Conservation (phyloP, 2,888 invertebrate genomes). For the Eristalinus aeneus region DNA sequence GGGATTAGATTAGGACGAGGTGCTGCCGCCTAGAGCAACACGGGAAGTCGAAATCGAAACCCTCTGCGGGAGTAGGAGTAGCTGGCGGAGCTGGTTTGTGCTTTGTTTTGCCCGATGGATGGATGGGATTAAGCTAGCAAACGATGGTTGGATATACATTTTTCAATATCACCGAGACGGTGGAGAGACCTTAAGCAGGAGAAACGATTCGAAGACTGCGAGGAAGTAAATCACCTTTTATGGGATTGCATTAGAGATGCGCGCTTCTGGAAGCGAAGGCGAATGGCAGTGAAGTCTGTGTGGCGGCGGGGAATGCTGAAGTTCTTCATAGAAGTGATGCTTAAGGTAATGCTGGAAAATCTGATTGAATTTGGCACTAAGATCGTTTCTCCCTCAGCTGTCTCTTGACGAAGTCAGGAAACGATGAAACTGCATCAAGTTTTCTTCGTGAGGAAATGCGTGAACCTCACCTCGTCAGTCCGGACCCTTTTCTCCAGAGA, state of each 20-base stretch:
- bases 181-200: background rate
- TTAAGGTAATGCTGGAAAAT: background rate
- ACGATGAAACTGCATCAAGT: background rate
- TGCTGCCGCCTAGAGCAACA: slow-evolving; percentile 4
- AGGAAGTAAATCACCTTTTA: background rate
- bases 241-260: background rate
- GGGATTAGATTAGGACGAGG: slow-evolving; percentile 54
- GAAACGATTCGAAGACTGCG: background rate
- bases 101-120: slow-evolving; percentile 1
- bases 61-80: background rate
- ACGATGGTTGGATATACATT: slow-evolving; percentile 10
- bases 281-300: background rate
- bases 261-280: background rate
- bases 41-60: background rate
- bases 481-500: too few species aligned
- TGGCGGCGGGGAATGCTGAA: background rate
- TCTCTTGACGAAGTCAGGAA: background rate
- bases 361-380: background rate
- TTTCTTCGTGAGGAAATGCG: too few species aligned
- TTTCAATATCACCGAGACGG: slow-evolving; percentile 7
- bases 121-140: background rate
- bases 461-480: too few species aligned
- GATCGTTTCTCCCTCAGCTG: background rate
- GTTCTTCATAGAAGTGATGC: background rate
- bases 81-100: background rate